Base-by-base conservation (phyloP, 2,113 vertebrate genomes). In the Chamaea fasciata region DNA sequence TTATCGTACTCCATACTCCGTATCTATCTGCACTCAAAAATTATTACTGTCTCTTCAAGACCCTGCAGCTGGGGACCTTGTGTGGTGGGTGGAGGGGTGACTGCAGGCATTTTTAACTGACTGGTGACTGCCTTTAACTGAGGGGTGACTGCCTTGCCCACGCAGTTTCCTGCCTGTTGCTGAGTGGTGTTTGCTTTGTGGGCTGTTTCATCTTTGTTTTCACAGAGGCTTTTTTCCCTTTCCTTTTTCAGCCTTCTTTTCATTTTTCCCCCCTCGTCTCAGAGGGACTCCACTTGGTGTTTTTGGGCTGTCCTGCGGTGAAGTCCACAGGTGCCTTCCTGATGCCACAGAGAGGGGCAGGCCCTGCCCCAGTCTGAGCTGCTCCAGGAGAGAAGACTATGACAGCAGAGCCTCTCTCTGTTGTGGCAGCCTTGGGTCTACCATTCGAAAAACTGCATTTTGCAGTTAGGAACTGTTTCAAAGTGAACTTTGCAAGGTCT, bases 291-390 rank as follows among this genome's bases (percentile, higher is more conserved):
- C 35, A 42, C 20, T 0, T 49, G 24, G 52, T 1, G 1, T n/a
- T 50, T 67, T 28, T 21, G 30, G 20, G 42, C 35, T 42, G 15
- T n/a, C 30, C 6, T 16, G 33, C n/a, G 12, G 42, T 1, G 0
- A 85, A 65, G 30, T 49, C n/a, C 9, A 11, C 31, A 57, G 16
- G 28, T 30, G 41, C 28, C n/a, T 37, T 37, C n/a, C 28, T n/a
- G n/a, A 6, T 65, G 42, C 20, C 0, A 0, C 6, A 65, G n/a
- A 13, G 19, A 23, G 12, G 15, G 19, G 12, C 28, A 56, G 23
- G 23, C 15, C 15, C 10, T 0, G 0, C 10, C 10, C 42, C 30
- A 23, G 19, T n/a, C 19, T 0, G 1, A 49, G 7, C 50, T 2
- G 2, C 24, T 30, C 19, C 19, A 19, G 12, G 19, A 84, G 23